phyloP scores from a whole-genome alignment of 2,888 invertebrate genomes.

The Lithosia quadra region DNA sequence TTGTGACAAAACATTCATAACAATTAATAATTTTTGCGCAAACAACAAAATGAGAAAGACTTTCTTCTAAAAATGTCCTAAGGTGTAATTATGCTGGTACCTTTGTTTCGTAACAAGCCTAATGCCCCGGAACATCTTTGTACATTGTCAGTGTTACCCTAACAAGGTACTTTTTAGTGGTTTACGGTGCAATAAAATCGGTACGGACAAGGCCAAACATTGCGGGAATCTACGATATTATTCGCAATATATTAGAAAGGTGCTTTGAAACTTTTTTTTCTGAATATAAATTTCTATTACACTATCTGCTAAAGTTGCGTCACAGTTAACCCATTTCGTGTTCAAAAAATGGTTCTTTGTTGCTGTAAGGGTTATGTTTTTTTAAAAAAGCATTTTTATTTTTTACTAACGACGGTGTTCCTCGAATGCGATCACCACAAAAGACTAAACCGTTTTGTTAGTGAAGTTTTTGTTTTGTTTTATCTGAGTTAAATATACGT shows the following conservation, averaged over 20 bases:
- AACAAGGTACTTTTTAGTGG: conserved; percentile 83
- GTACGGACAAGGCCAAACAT: conserved; percentile 82
- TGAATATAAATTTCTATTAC: conserved; percentile 40
- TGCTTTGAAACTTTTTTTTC: conserved; percentile 40
- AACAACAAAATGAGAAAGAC: conserved; percentile 80
- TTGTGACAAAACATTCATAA: conserved; percentile 53
- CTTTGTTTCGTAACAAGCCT: conserved; percentile 75
- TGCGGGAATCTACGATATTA: conserved; percentile 74
- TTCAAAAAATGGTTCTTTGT: conserved; percentile 72
- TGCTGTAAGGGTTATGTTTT: conserved; percentile 79
- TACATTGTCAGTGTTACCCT: conserved; percentile 69
- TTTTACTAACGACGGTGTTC: conserved; percentile 68
- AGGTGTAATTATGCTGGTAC: conserved; percentile 78
- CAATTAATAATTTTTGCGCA: conserved; percentile 64
- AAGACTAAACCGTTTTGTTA: conserved; percentile 77
- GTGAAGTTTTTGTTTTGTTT: conserved; percentile 79
- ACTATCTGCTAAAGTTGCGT: conserved; percentile 53
- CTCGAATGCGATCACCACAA: conserved; percentile 81
- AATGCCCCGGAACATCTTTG: conserved; percentile 78
- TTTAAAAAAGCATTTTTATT: conserved; percentile 65
- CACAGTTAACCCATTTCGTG: conserved; percentile 74
- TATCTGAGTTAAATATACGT: conserved; percentile 84
- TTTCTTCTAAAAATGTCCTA: conserved; percentile 72
- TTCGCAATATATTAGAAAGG: conserved; percentile 55
- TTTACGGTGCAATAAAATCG: conserved; percentile 82